Base-by-base conservation (phyloP, 2,113 vertebrate species). In the Chloropsis hardwickii region DNA sequence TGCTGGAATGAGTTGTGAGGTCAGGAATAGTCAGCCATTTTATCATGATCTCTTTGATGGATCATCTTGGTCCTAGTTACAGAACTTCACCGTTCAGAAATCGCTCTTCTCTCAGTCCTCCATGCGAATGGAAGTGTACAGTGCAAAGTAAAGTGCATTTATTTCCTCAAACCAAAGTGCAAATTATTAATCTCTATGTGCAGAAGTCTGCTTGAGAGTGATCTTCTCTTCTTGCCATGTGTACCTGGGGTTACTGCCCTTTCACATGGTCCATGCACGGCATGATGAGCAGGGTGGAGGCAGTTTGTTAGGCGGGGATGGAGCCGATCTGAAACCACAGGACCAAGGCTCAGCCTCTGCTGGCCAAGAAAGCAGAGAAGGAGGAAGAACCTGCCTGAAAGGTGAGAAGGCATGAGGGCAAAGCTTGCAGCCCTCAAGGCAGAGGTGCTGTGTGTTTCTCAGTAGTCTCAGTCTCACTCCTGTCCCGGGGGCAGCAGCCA, bases 191-290 rank as follows among this genome's bases (percentile, higher is more conserved):
- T 64, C 12, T 67, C 48, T 23, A 15, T 15, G 17, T 2, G 9
- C 45, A 88, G 67, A 81, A 83, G 9, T 72, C 9, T 57, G 35
- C 16, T 50, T 0, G 0, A 77, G 40, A 80, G 17, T 0, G 3
- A 70, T 33, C 22, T 60, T 33, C n/a, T 42, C n/a, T 47, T 65
- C 56, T 60, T 90, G 40, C 33, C 3, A 0, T 58, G 24, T 0
- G 1, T 39, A 4, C 25, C 2, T 61, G 37, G 37, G 28, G 3
- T 2, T 56, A 27, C 17, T 1, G 2, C 70, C 15, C 37, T 77
- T 72, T 28, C 40, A 48, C 17, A 5, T 1, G 40, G 24, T 12
- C 40, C 3, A 0, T 28, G 16, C 4, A 2, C 5, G 45, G 45
- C 3, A 3, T 10, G 23, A 40, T 9, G 18, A 33, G 42, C 25